Percentiles rank a stretch among this genome's conserved stretches.
Conservation (phyloP, 2,113 vertebrate species). For the Pseudorasbora parva region DNA sequence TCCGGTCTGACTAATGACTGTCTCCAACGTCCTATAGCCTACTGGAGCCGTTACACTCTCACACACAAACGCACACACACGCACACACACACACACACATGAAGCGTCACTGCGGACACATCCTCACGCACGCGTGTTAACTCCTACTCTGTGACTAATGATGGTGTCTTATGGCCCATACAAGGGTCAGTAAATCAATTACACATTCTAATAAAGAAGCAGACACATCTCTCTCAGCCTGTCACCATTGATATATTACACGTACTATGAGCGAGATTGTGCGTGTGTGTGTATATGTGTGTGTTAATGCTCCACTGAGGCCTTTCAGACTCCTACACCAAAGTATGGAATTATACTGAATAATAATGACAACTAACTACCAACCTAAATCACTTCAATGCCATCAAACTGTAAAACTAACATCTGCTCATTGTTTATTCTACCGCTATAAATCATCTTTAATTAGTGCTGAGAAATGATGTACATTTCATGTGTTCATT, state of each 20-base stretch:
- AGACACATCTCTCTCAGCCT: conserved; percentile 49
- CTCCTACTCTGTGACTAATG: conserved; percentile 73
- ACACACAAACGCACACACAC: conserved; percentile 21
- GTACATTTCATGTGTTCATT: conserved; percentile 17
- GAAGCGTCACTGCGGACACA: background rate
- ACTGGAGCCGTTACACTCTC: background rate
- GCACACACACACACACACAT: conserved; percentile 8
- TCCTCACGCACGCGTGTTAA: conserved; percentile 32
- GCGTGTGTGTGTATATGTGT: background rate
- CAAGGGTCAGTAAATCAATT: conserved; percentile 82
- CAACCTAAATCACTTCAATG: conserved; percentile 15
- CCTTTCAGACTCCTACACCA: conserved; percentile 30
- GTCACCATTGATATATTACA: conserved; percentile 40
- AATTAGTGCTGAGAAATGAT: conserved; percentile 28
- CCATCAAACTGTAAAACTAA: conserved; percentile 32
- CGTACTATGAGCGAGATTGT: conserved; percentile 19
- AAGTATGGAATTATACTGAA: conserved; percentile 30
- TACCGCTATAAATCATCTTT: conserved; percentile 2
- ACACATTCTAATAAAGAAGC: conserved; percentile 78
- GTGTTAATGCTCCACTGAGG: conserved; percentile 20
- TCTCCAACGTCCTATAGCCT: conserved; percentile 39
- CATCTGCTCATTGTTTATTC: conserved; percentile 40
- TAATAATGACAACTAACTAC: conserved; percentile 38
- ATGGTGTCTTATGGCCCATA: conserved; percentile 79
- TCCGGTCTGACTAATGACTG: conserved; percentile 41